Conservation (phyloP, 2,113 vertebrate species). For the Myotis yumanensis region DNA sequence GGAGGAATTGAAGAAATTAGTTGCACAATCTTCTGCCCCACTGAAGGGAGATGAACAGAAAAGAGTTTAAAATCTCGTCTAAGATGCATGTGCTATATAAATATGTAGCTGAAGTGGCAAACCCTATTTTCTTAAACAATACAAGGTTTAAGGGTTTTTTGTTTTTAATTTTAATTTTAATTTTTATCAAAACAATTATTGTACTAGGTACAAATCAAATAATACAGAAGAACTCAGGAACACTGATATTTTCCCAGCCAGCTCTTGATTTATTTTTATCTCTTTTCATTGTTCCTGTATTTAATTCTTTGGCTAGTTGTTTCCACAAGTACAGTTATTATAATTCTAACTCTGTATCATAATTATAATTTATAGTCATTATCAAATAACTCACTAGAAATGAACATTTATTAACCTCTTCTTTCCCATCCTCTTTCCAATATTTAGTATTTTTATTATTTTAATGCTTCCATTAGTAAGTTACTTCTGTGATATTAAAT, state of each 20-base stretch:
- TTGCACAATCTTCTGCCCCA: not conserved
- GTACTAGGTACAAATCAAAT: not conserved
- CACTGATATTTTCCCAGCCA: not conserved
- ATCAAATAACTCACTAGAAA: not conserved
- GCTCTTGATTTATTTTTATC: not conserved
- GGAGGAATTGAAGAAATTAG: not conserved
- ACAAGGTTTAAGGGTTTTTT: not conserved
- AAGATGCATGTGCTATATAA: not conserved
- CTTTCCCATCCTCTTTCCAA: not conserved
- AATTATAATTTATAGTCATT: not conserved
- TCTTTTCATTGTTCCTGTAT: conserved; percentile 5
- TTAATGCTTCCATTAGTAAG: not conserved
- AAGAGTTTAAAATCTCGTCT: not conserved
- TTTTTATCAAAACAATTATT: conserved; percentile 29
- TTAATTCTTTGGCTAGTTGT: conserved; percentile 25
- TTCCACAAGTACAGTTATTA: not conserved
- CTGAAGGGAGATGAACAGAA: not conserved
- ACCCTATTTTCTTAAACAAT: not conserved
- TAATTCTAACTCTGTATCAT: not conserved
- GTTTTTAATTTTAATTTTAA: conserved; percentile 56
- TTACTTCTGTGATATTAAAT: not conserved
- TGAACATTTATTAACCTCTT: not conserved
- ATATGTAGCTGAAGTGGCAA: not conserved
- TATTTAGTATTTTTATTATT: not conserved
- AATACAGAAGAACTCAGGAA: not conserved